Percentiles rank a stretch among this genome's conserved stretches.
These are phyloP conservation scores for Holothuria scabra DNA, from an alignment of 53 echinoderm and acorn worm genomes.

Conservation along the genomic window DNA sequence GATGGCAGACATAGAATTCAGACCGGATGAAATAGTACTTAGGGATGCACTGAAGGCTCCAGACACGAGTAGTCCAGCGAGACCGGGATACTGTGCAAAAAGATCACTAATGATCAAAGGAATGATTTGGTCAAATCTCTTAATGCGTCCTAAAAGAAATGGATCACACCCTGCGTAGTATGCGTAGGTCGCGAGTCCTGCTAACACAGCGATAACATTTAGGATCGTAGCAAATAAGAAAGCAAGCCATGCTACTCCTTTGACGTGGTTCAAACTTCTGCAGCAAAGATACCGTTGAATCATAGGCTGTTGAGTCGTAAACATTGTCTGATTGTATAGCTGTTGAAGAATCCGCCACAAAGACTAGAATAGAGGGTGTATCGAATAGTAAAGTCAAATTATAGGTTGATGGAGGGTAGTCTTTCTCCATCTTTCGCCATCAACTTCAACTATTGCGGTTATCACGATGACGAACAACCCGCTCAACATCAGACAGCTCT, in stretches of 20 bases:
- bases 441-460: neutral
- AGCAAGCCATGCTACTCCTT: neutral
- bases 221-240: neutral
- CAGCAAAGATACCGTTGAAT: constrained; percentile 30
- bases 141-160: neutral
- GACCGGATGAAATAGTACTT: neutral
- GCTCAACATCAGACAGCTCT: constrained; percentile 20
- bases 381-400: constrained; percentile 4
- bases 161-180: constrained; percentile 32
- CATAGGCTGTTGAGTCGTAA: constrained; percentile 20
- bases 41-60: constrained; percentile 39
- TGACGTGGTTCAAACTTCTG: neutral
- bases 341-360: neutral
- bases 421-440: neutral
- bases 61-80: constrained; percentile 13
- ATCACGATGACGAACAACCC: constrained; percentile 8
- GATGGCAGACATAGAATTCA: neutral
- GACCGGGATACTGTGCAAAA: constrained; percentile 20
- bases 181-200: constrained; percentile 1
- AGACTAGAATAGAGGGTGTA: constrained; percentile 4
- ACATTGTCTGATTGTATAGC: neutral
- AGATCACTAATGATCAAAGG: constrained; percentile 3
- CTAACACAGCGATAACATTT: no score
- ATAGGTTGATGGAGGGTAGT: neutral
- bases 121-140: constrained; percentile 16